Evolutionary conservation across 2,797 vertebrate genomes (phyloP).

Genomic region (Capromys pilorides): DNA sequence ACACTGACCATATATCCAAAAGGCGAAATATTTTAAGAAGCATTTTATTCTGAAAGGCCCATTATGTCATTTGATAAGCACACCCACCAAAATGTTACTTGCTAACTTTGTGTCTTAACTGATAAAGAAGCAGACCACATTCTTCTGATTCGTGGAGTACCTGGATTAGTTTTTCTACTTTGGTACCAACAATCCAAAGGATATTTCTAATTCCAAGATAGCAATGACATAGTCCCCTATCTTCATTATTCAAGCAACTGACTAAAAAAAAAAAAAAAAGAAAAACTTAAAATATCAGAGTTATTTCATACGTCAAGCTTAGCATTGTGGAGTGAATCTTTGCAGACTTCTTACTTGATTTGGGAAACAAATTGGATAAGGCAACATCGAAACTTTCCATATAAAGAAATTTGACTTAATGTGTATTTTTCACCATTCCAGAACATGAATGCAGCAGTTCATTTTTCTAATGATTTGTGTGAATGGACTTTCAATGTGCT

Average conservation of each 20-base stretch:
- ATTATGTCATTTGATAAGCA: background rate
- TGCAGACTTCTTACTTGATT: background rate
- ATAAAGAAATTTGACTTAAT: background rate
- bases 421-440: background rate
- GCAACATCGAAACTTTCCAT: background rate
- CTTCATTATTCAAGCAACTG: background rate
- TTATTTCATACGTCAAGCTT: background rate
- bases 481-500: background rate
- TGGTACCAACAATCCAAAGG: background rate
- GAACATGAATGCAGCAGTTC: background rate
- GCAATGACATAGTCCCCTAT: background rate
- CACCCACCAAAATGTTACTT: background rate
- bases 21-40: background rate
- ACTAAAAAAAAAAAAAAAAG: background rate
- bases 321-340: background rate
- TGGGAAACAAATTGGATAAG: background rate
- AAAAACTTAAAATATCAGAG: background rate
- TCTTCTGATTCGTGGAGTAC: background rate
- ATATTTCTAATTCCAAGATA: background rate
- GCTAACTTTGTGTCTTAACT: background rate
- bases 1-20: background rate
- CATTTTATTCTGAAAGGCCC: background rate
- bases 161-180: background rate
- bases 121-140: background rate
- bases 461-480: conserved; percentile 12